Conservation (phyloP, 2,113 vertebrate genomes). For the Aegotheles bennettii region DNA sequence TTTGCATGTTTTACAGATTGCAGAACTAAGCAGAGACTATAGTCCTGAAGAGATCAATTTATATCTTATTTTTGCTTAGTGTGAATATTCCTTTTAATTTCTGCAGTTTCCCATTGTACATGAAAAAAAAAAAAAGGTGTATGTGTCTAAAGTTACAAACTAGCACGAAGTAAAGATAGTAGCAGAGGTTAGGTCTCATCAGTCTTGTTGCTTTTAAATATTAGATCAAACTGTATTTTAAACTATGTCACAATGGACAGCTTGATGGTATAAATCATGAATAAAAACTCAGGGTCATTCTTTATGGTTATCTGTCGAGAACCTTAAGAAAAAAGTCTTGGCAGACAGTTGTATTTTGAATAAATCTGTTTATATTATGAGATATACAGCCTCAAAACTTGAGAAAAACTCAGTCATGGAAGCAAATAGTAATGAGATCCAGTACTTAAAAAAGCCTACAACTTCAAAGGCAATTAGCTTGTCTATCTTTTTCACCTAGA, state of each 20-base stretch:
- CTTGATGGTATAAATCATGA: neutral
- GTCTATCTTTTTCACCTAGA: constrained; percentile 51
- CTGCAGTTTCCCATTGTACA: neutral
- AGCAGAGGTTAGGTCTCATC: neutral
- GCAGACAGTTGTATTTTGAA: neutral
- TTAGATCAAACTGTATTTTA: neutral
- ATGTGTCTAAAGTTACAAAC: neutral
- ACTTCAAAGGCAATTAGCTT: constrained; percentile 63
- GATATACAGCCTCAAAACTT: neutral
- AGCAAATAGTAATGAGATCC: constrained; percentile 36
- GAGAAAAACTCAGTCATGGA: constrained; percentile 31
- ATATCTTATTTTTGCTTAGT: neutral
- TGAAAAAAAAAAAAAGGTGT: neutral
- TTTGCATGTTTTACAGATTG: neutral
- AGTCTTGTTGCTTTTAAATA: neutral
- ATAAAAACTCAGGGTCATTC: neutral
- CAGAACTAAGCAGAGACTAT: neutral
- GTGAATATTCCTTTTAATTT: neutral
- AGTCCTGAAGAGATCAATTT: neutral
- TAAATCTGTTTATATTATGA: constrained; percentile 25
- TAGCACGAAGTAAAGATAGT: neutral
- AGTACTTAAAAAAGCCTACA: constrained; percentile 9
- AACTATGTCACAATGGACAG: neutral
- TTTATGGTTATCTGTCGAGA: neutral
- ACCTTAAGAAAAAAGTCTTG: neutral